A percentile compares a stretch with the other conserved stretches of the same genome.
Evolutionary conservation across 2,113 vertebrate genomes (phyloP).

Genomic region (Elachura formosa): DNA sequence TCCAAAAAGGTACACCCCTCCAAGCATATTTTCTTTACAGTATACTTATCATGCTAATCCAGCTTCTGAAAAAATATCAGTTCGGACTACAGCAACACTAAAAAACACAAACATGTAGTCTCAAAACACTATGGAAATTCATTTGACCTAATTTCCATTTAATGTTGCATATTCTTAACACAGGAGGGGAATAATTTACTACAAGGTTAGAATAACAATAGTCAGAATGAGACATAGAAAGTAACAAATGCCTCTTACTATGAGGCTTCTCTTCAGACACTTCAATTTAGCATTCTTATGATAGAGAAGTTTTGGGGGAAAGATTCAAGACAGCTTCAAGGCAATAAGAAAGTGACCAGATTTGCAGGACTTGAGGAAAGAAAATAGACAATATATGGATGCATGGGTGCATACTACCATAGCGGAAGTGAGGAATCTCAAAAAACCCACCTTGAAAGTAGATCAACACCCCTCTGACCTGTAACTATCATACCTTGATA

Average conservation of each 20-base stretch:
- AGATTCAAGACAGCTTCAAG: neutral
- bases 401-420: rapidly evolving
- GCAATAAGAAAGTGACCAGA: neutral
- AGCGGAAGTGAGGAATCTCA: neutral
- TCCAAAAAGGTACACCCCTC: neutral
- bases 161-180: neutral
- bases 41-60: neutral
- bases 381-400: neutral
- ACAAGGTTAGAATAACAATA: neutral
- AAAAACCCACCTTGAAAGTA: neutral
- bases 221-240: neutral
- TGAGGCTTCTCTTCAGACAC: neutral
- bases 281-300: neutral
- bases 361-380: neutral
- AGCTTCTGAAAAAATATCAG: neutral
- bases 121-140: neutral
- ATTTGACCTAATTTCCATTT: neutral
- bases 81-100: neutral
- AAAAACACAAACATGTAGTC: neutral
- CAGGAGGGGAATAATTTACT: neutral
- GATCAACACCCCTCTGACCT: neutral
- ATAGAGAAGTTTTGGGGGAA: neutral
- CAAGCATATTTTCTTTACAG: neutral
- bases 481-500: neutral
- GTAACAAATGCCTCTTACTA: neutral